A percentile compares a stretch with the other conserved stretches of the same genome.
Conservation (phyloP, 2,797 vertebrate genomes). For the Hapalemur alaotrensis region DNA sequence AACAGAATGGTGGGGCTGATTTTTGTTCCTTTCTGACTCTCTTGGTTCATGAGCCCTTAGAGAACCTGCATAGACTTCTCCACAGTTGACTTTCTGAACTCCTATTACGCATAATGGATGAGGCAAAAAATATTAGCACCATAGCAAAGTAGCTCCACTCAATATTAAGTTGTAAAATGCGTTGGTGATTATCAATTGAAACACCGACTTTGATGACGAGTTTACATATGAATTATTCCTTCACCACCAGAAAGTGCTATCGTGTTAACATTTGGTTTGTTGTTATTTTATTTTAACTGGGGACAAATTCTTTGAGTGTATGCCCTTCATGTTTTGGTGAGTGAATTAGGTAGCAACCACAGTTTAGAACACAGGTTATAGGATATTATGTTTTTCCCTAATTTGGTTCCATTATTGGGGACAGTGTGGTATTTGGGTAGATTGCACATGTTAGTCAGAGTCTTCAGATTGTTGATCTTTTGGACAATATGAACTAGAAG, state of each 20-base stretch:
- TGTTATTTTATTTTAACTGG: conserved; percentile 42
- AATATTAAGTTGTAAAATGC: neutral
- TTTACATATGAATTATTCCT: conserved; percentile 10
- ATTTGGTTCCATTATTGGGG: neutral
- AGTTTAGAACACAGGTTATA: neutral
- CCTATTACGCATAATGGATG: neutral
- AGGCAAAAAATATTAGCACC: neutral
- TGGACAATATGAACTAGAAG: neutral
- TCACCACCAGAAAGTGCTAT: conserved; percentile 25
- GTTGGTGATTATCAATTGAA: neutral
- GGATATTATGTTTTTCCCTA: neutral
- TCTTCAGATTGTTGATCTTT: conserved; percentile 54
- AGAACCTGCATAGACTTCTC: neutral
- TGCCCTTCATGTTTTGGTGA: neutral
- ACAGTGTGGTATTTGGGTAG: neutral
- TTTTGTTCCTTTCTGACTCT: neutral
- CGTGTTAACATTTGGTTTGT: neutral
- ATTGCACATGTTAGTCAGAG: neutral
- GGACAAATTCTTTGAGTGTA: neutral
- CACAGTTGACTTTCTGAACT: neutral
- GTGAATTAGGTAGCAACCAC: neutral
- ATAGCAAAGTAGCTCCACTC: neutral
- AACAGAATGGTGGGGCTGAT: neutral
- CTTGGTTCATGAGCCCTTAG: neutral
- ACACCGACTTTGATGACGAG: neutral